Evolutionary conservation across 2,888 invertebrate genomes (phyloP).

Genomic region (Hydropsyche betteni): DNA sequence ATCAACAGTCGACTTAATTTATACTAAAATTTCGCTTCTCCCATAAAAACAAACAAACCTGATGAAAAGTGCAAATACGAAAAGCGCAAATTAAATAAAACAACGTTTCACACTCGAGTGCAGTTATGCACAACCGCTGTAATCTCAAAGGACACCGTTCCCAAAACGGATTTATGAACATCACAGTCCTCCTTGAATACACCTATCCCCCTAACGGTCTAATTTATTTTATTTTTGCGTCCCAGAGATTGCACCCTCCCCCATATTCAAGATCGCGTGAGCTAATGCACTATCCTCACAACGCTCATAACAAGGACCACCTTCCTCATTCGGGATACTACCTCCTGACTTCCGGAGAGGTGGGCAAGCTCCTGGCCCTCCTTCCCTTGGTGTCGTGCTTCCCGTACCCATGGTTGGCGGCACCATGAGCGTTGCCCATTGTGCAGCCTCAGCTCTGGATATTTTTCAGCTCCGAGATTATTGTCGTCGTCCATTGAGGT

Average conservation of each 20-base stretch:
- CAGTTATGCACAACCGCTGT: no score
- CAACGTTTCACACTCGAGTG: no score
- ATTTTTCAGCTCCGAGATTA: conserved; percentile 36
- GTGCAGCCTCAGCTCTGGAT: conserved; percentile 32
- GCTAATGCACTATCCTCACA: conserved; percentile 15
- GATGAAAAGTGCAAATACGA: no score
- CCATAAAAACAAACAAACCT: no score
- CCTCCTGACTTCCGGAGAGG: conserved; percentile 81
- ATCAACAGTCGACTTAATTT: no score
- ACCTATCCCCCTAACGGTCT: not conserved
- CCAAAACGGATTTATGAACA: conserved; percentile 15
- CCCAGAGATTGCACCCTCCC: conserved; percentile 14
- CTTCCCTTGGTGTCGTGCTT: conserved; percentile 57
- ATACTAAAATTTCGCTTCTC: no score
- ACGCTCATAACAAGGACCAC: no score
- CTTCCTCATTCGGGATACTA: conserved; percentile 55
- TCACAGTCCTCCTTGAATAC: not conserved
- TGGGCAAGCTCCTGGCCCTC: conserved; percentile 78
- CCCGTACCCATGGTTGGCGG: conserved; percentile 61
- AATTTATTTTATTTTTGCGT: conserved; percentile 22
- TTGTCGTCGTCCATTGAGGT: not conserved
- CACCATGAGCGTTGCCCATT: conserved; percentile 65
- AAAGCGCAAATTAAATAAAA: no score
- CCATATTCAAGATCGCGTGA: conserved; percentile 1
- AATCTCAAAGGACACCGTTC: no score